Conservation (phyloP, 2,797 vertebrate genomes). For the Aerospiza tachiro region DNA sequence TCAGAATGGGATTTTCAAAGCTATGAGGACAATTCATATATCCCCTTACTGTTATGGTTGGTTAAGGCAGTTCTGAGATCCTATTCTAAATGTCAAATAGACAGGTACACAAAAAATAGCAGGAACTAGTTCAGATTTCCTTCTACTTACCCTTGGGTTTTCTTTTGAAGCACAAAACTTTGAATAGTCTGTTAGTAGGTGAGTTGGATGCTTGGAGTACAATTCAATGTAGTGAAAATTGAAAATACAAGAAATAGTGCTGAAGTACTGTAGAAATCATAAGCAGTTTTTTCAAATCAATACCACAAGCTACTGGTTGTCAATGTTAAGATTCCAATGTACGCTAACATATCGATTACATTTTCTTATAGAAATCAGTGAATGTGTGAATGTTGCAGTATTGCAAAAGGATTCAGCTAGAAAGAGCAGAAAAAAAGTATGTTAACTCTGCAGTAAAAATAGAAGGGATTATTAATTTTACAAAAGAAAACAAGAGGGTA, state of each 20-base stretch:
- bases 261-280: slow-evolving; percentile 14
- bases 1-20: slow-evolving; percentile 12
- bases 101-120: not conserved
- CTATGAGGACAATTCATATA: not conserved
- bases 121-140: slow-evolving; percentile 7
- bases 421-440: not conserved
- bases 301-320: not conserved
- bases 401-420: not conserved
- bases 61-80: slow-evolving; percentile 26
- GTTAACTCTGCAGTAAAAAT: not conserved
- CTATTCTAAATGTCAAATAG: slow-evolving; percentile 14
- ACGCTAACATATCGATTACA: not conserved
- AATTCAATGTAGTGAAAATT: not conserved
- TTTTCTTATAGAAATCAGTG: not conserved
- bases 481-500: not conserved
- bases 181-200: not conserved
- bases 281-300: slow-evolving; percentile 21
- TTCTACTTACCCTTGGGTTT: slow-evolving; percentile 5
- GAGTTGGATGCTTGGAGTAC: not conserved
- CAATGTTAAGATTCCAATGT: slow-evolving; percentile 14
- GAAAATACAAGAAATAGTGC: slow-evolving; percentile 2
- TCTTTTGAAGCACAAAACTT: not conserved
- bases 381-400: not conserved
- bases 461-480: not conserved
- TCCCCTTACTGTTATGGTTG: not conserved